These are phyloP conservation scores for Drosophila pseudoananassae DNA, from an alignment of 1,140 invertebrate genomes.

Conservation along the genomic window DNA sequence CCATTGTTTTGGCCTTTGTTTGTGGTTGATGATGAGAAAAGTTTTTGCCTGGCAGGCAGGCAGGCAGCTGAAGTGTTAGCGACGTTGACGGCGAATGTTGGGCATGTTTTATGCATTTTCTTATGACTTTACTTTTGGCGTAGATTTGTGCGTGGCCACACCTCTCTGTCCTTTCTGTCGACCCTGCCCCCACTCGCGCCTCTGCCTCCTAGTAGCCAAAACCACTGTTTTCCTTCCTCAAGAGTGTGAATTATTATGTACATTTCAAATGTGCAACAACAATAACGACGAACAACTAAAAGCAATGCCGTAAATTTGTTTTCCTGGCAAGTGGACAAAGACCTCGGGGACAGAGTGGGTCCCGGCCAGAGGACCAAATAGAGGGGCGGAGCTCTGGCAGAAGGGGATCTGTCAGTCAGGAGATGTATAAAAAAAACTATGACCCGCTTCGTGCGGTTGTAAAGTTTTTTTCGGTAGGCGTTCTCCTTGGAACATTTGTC, in stretches of 20 bases:
- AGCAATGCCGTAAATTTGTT: conserved; percentile 80
- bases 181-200: neutral
- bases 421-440: conserved; percentile 60
- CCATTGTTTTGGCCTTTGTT: conserved; percentile 79
- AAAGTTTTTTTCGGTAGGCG: conserved; percentile 73
- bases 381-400: neutral
- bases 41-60: conserved; percentile 74
- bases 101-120: conserved; percentile 82
- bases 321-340: conserved; percentile 57
- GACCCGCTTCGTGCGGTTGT: conserved; percentile 59
- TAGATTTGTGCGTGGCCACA: conserved; percentile 52
- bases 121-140: conserved; percentile 78
- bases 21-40: conserved; percentile 83
- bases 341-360: conserved; percentile 30
- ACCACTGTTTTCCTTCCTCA: conserved; percentile 4
- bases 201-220: neutral
- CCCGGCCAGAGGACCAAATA: conserved; percentile 7
- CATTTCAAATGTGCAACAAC: conserved; percentile 78
- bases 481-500: conserved; percentile 59
- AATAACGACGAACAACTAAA: conserved; percentile 71
- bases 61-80: conserved; percentile 78
- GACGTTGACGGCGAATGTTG: conserved; percentile 71
- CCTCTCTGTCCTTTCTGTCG: neutral
- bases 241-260: conserved; percentile 77
- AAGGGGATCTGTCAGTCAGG: conserved; percentile 9